A percentile compares a stretch with the other conserved stretches of the same genome.
These are phyloP conservation scores for Caiman crocodilus DNA, from an alignment of 2,797 vertebrate genomes.

Conservation along the genomic window DNA sequence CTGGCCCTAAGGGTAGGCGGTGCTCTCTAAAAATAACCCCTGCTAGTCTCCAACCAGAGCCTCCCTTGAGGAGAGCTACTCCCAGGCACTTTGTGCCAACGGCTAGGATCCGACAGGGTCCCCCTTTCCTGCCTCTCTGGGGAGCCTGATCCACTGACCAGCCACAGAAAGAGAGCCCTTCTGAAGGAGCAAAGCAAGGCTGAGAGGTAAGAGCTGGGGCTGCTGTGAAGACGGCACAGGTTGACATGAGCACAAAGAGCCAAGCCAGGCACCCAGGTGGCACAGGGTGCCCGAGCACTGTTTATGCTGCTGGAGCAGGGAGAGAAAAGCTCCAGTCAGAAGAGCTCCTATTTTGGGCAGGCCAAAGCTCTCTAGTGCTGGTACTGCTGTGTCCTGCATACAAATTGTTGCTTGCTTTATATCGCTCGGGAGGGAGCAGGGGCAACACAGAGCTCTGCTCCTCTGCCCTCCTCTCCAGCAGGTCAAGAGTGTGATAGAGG, in stretches of 20 bases:
- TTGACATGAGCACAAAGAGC: background rate
- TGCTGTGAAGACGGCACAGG: background rate
- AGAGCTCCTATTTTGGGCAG: background rate
- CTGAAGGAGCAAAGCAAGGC: background rate
- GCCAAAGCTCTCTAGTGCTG: background rate
- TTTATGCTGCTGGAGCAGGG: background rate
- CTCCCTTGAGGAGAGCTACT: background rate
- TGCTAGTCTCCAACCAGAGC: background rate
- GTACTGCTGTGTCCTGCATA: background rate
- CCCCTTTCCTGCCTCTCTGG: background rate
- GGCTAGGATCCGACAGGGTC: background rate
- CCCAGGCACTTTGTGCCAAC: background rate
- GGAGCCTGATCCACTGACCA: background rate
- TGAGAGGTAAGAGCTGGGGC: too few species aligned
- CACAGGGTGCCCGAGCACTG: too few species aligned
- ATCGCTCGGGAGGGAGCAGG: background rate
- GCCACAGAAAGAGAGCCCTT: background rate
- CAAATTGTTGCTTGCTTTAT: background rate
- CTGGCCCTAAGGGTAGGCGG: background rate
- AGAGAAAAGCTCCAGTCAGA: background rate
- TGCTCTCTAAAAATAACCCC: conserved; percentile 67
- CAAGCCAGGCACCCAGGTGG: too few species aligned
- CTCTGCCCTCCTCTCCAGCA: background rate
- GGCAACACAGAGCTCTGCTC: background rate
- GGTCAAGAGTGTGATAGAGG: background rate